Evolutionary conservation across 2,113 vertebrate species (phyloP), one percentile per base, ranked within the genome.

Genomic region (Bos taurus): DNA sequence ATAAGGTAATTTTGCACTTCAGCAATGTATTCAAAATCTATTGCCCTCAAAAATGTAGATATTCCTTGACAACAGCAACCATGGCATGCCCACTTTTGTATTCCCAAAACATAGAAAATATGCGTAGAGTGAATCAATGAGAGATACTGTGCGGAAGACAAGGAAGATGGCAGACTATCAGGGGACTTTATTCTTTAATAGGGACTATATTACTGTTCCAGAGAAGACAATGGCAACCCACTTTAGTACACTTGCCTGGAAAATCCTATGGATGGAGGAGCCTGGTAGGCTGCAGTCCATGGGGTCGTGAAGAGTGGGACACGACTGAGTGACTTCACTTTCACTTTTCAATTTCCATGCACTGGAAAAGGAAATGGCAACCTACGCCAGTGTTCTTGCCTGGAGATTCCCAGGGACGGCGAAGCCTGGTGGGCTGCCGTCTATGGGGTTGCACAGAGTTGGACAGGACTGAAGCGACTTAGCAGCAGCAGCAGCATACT

Each of bases 331-430:
- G 59, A 30, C 59, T 62, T 62, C 59, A 62, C 6, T 62, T 62
- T 7, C 59, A 30, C 59, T 62, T 62, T 62, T 30, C 13, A 30
- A 28, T 62, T 62, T 30, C 59, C 59, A 30, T 62, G 5, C 60
- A 62, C 3, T 62, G 60, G 28, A 62, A 28, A 62, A 62, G 60
- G 28, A 62, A 62, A 30, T 15, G 60, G 28, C 28, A 30, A 15
- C 13, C 60, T 1, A 62, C 60, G 1, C 28, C 13, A 7, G 60
- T 30, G 60, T 62, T 15, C 6, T 62, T 15, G 0, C 28, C 6
- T 30, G 28, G 60, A 62, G 13, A 62, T 0, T 30, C 28, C 13
- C 28, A 30, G 60, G 60, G 60, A 62, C 0, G 6, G 6, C 0
- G 6, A 6, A 62, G 60, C 28, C 60, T 62, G 60, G 60, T 62